Conservation (phyloP, 2,113 vertebrate genomes). For the Sus scrofa region T2T-Sscrofa CM000819.6:4073501-4074000, state of each 20-base stretch:
- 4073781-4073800: no score
- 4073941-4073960: neutral
- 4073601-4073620: neutral
- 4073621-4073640: neutral
- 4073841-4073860: neutral
- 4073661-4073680: neutral
- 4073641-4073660: neutral
- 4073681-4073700: neutral
- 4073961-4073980: neutral
- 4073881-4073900: fast-evolving
- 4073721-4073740: neutral
- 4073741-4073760: neutral
- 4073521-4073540: neutral
- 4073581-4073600: fast-evolving
- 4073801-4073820: neutral
- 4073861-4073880: neutral
- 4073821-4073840: neutral
- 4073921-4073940: neutral
- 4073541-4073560: neutral
- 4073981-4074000: neutral
- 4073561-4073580: neutral
- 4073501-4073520: fast-evolving
- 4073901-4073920: neutral
- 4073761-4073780: neutral
- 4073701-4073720: neutral